Evolutionary conservation across 2,797 vertebrate species (phyloP).

Genomic region (Galagoides demidoff): DNA sequence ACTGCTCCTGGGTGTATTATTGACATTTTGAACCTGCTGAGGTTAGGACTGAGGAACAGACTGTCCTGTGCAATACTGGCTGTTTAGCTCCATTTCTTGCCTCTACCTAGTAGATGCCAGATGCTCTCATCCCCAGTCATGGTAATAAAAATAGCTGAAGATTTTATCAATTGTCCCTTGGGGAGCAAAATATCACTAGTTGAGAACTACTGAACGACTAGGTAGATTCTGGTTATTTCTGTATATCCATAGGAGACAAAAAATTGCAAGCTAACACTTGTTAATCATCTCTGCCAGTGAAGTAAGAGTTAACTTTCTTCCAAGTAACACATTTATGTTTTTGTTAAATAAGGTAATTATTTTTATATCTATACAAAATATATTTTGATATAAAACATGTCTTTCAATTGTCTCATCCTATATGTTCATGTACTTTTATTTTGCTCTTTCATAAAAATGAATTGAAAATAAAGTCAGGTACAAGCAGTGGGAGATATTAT

Average conservation of each 20-base stretch:
- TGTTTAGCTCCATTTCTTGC: neutral
- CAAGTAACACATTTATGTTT: neutral
- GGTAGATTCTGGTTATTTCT: neutral
- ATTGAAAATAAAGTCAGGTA: neutral
- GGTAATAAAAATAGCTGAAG: neutral
- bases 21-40: neutral
- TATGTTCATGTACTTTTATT: neutral
- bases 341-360: neutral
- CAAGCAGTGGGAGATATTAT: neutral
- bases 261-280: neutral
- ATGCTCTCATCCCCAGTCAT: rapidly evolving
- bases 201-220: neutral
- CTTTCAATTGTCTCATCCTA: neutral
- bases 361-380: neutral
- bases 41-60: rapidly evolving
- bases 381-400: neutral
- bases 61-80: neutral
- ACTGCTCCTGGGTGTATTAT: neutral
- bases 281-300: neutral
- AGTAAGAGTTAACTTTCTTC: neutral
- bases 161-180: neutral
- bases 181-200: neutral
- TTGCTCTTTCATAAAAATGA: neutral
- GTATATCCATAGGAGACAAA: neutral
- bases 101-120: neutral